Base-by-base conservation (phyloP, 1,140 invertebrate species). In the Melipona quadrifasciata region DNA sequence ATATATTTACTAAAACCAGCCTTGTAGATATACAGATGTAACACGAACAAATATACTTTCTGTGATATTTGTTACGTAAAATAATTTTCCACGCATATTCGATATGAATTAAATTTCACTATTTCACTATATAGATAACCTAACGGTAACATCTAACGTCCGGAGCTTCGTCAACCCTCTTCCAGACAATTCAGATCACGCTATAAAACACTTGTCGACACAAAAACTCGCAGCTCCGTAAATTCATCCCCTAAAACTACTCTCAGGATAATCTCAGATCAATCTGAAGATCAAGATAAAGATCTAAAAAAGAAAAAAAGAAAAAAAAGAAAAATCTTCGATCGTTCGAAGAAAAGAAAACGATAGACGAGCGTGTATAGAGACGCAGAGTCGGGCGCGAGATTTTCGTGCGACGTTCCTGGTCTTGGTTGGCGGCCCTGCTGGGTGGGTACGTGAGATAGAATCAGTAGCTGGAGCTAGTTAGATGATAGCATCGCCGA, bases 401-500 rank as follows among this genome's bases (percentile, higher is more conserved):
- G 86, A 86, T 86, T 90, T 90, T 89, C 89, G 87, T 88, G 87
- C 84, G 79, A 82, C 93, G 92, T 87, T 91, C 92, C 93, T 93
- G 93, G 91, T 85, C 87, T 86, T 87, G 87, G 86, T 92, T 91
- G 92, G 92, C 92, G 92, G 92, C 93, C 92, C 92, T 92, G 93
- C 84, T 92, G 93, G 93, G 92, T 93, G 92, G 92, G 92, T 93
- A 93, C 90, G 89, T 90, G 89, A 95, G 94, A 95, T 95, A 94
- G 91, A 94, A 95, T 95, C 94, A 93, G 94, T 94, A 94, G 93
- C 94, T 94, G 94, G 93, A 95, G 94, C 94, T 95, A 94, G 94
- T 95, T 95, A 94, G 92, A 92, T 90, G 94, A 95, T 94, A 95
- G 90, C 89, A 95, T 95, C 94, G 93, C 89, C 85, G 91, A 92